A percentile compares a stretch with the other conserved stretches of the same genome.
Evolutionary conservation across 2,888 invertebrate species (phyloP).

Genomic region (Cosmia pyralina): DNA sequence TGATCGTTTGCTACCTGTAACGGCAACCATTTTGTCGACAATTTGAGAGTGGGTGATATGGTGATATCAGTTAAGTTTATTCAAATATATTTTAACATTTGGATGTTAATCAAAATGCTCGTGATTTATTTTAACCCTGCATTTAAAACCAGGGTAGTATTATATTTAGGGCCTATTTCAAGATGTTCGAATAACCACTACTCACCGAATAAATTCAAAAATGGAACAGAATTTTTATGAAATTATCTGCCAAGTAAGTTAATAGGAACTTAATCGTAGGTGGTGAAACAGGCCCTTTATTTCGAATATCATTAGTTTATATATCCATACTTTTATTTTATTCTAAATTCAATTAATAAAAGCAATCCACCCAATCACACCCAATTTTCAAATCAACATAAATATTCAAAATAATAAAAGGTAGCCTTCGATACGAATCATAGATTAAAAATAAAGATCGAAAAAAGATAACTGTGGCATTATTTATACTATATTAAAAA

Average conservation of each 20-base stretch:
- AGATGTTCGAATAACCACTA: no score
- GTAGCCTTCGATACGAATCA: slow-evolving; percentile 44
- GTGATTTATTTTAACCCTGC: neutral
- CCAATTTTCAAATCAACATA: slow-evolving; percentile 41
- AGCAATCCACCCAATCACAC: slow-evolving; percentile 18
- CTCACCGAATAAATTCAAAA: no score
- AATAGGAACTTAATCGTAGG: no score
- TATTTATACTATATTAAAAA: slow-evolving; percentile 62
- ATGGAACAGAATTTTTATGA: neutral
- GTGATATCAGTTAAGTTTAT: neutral
- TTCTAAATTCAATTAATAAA: slow-evolving; percentile 45
- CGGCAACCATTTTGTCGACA: neutral
- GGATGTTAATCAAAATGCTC: neutral
- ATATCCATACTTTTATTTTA: neutral
- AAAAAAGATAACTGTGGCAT: slow-evolving; percentile 49
- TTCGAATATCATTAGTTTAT: neutral
- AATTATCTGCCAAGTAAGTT: no score
- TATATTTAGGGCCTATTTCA: neutral
- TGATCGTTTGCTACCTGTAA: slow-evolving; percentile 7
- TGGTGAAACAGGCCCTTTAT: no score
- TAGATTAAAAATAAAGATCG: slow-evolving; percentile 56
- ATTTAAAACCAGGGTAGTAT: neutral
- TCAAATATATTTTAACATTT: neutral
- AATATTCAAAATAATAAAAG: slow-evolving; percentile 39
- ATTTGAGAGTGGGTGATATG: neutral